Evolutionary conservation across 2,888 invertebrate species (phyloP), one percentile per base, ranked within the genome.

Genomic region (Candidula unifasciata): DNA sequence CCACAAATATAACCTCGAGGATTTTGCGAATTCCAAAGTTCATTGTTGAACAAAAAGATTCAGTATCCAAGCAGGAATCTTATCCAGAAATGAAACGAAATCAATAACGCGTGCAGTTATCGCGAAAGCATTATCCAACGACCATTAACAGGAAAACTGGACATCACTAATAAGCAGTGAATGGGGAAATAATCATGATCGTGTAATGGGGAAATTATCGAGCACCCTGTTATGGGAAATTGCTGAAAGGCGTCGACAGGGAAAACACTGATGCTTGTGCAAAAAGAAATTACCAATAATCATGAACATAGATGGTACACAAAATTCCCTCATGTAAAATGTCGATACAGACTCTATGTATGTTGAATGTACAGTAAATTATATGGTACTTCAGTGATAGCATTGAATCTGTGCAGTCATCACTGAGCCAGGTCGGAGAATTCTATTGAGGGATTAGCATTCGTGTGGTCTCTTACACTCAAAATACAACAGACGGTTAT

Each of bases 1-100:
- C n/a, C 35, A 81, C 71, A 35, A 81, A 81, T 10, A 68, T 8
- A 10, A 80, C 52, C 33, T 80, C 52, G 0, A 80, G 68, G 27
- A 80, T 37, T 52, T 37, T 66, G 3, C 80, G 80, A 52, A 80
- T 30, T 44, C 80, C 80, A 33, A 74, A 54, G 6, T 54, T 74
- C 74, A 57, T 74, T 24, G 18, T 54, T n/a, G 6, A 27, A 16
- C n/a, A 3, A 60, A 60, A 60, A 60, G n/a, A 60, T 24, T 60
- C 18, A 60, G 21, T n/a, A 60, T n/a, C 60, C n/a, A 60, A 60
- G 1, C 5, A 24, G n/a, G 21, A 24, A 24, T 60, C 60, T 60
- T 60, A 24, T 21, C n/a, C 21, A 60, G n/a, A 60, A 60, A 60
- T 5, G 21, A 60, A 24, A n/a, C 21, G 6, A 60, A n/a, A 60